Evolutionary conservation across 2,888 invertebrate species (phyloP).

Genomic region (Eremobia ochroleuca): DNA sequence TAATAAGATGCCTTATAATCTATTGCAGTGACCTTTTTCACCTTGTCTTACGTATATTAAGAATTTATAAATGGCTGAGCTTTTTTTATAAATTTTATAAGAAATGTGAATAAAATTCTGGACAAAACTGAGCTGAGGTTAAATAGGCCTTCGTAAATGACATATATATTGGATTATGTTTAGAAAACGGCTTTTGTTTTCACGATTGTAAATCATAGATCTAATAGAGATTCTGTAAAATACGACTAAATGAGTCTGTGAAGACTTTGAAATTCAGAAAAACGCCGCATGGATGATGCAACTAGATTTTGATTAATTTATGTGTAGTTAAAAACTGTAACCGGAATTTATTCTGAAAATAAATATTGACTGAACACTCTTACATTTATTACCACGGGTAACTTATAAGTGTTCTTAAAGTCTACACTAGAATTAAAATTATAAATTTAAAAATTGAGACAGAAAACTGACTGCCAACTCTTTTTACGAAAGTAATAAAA

Average conservation of each 20-base stretch:
- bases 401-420: background rate
- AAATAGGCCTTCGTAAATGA: background rate
- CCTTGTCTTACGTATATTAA: slow-evolving; percentile 21
- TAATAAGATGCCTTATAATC: slow-evolving; percentile 58
- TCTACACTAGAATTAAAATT: background rate
- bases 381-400: background rate
- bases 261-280: background rate
- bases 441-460: background rate
- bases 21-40: slow-evolving; percentile 32
- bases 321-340: background rate
- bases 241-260: background rate
- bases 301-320: background rate
- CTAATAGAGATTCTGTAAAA: background rate
- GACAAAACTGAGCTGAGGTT: background rate
- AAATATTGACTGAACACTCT: background rate
- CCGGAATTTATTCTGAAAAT: background rate
- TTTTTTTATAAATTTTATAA: background rate
- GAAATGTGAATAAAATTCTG: slow-evolving; percentile 10
- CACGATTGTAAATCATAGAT: too few species aligned
- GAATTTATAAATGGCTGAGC: background rate
- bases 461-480: slow-evolving; percentile 1
- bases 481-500: slow-evolving; percentile 20
- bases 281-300: background rate
- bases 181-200: background rate
- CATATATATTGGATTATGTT: background rate